Percentiles rank a stretch among this genome's conserved stretches.
These are phyloP conservation scores for Halichoeres trimaculatus DNA, from an alignment of 2,113 vertebrate species.

Conservation along the genomic window DNA sequence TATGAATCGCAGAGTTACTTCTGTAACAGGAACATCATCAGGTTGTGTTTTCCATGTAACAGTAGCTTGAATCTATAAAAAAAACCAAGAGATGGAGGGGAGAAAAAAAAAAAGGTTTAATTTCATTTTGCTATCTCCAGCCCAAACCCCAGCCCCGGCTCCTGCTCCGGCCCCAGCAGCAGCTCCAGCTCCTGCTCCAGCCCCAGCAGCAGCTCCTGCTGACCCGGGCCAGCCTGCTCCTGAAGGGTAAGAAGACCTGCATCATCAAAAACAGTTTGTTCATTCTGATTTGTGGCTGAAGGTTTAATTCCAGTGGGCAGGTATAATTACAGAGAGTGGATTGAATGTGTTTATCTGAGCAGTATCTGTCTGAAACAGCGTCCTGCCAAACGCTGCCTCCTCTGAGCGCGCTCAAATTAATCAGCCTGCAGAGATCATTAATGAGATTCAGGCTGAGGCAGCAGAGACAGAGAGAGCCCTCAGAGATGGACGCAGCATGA, in stretches of 20 bases:
- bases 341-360: slow-evolving; percentile 8
- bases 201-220: slow-evolving; percentile 23
- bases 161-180: rapidly evolving
- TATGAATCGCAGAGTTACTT: no score
- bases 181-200: background rate
- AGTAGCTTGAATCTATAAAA: no score
- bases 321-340: slow-evolving; percentile 20
- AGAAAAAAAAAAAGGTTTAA: background rate
- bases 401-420: slow-evolving; percentile 63
- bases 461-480: slow-evolving; percentile 18
- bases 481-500: slow-evolving; percentile 42
- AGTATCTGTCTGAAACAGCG: background rate
- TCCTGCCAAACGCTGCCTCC: background rate
- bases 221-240: slow-evolving; percentile 42
- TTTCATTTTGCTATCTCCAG: slow-evolving; percentile 11
- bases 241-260: slow-evolving; percentile 57
- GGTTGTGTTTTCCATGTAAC: no score
- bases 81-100: no score
- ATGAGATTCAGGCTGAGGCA: slow-evolving; percentile 44
- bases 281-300: background rate
- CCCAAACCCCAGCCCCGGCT: background rate
- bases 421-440: slow-evolving; percentile 59
- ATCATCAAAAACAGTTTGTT: background rate
- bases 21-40: no score
- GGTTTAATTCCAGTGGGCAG: background rate